A percentile compares a stretch with the other conserved stretches of the same genome.
Conservation (phyloP, 2,888 invertebrate genomes). For the Entomobrya proxima region DNA sequence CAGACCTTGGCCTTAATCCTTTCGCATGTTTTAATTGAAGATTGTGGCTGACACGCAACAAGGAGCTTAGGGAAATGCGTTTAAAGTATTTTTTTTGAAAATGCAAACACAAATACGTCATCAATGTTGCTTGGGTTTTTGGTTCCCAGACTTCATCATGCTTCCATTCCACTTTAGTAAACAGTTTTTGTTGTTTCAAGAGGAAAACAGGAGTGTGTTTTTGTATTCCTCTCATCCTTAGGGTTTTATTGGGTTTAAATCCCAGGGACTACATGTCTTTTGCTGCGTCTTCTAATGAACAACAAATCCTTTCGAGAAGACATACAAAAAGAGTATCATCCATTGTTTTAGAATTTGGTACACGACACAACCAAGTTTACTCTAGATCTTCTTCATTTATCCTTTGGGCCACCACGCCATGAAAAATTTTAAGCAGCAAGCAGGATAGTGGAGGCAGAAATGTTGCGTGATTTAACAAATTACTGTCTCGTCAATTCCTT, state of each 20-base stretch:
- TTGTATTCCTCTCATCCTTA: background rate
- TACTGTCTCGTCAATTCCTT: slow-evolving; percentile 17
- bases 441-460: too few species aligned
- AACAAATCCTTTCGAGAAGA: background rate
- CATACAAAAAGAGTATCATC: background rate
- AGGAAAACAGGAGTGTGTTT: background rate
- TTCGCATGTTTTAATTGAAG: background rate
- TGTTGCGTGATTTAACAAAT: slow-evolving; percentile 21
- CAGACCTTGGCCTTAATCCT: slow-evolving; percentile 6
- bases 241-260: background rate
- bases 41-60: background rate
- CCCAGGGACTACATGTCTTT: background rate
- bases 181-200: background rate
- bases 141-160: too few species aligned
- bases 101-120: background rate
- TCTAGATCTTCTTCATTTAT: too few species aligned
- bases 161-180: background rate
- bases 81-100: background rate
- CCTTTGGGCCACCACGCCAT: too few species aligned
- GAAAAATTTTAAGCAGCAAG: background rate
- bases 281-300: background rate
- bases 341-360: background rate
- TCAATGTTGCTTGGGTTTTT: too few species aligned
- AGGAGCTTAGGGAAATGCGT: too few species aligned
- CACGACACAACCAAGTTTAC: too few species aligned